Evolutionary conservation across 2,888 invertebrate genomes (phyloP).

Genomic region (Phoenoteleia sp.): DNA sequence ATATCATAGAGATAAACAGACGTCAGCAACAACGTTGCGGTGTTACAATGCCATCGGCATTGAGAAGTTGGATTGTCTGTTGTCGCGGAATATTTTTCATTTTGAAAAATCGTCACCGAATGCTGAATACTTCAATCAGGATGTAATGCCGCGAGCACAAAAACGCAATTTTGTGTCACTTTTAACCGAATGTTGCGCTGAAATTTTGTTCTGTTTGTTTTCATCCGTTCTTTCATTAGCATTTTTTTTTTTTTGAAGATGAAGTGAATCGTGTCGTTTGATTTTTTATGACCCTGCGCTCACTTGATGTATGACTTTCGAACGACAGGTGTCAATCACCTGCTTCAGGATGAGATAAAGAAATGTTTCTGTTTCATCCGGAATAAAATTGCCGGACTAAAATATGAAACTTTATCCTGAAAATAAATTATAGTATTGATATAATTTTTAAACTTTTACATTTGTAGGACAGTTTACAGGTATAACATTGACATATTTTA

Average conservation of each 20-base stretch:
- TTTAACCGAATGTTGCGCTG: not conserved
- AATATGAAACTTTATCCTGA: too few relatives aligned
- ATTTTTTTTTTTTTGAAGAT: not conserved
- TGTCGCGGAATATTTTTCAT: constrained; percentile 7
- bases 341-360: too few relatives aligned
- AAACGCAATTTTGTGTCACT: not conserved
- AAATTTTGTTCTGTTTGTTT: not conserved
- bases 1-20: constrained; percentile 12
- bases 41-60: constrained; percentile 3
- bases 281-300: not conserved
- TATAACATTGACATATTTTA: too few relatives aligned
- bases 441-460: too few relatives aligned
- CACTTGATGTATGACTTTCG: not conserved
- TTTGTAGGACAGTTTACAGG: too few relatives aligned
- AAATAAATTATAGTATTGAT: too few relatives aligned
- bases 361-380: too few relatives aligned
- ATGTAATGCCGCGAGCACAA: constrained; percentile 4
- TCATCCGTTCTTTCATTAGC: not conserved
- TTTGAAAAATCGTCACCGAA: not conserved
- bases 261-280: not conserved
- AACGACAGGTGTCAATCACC: not conserved
- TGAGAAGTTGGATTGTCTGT: constrained; percentile 15
- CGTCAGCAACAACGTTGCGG: constrained; percentile 14
- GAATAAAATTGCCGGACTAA: too few relatives aligned
- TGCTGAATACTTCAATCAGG: constrained; percentile 2